These are phyloP conservation scores for Drosophila neocordata DNA, from an alignment of 1,140 invertebrate genomes.

Conservation along the genomic window DNA sequence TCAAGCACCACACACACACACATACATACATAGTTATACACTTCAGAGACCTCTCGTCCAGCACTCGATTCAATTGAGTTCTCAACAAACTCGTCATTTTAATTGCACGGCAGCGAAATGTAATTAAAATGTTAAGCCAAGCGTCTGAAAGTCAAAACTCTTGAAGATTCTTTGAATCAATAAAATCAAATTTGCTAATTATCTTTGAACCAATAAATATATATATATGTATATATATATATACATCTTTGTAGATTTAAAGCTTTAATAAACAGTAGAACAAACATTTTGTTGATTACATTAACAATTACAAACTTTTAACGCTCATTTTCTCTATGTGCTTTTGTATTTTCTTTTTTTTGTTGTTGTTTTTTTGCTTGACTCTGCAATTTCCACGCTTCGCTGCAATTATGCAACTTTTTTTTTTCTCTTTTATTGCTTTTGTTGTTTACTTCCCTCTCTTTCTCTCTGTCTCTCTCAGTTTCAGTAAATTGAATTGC, in stretches of 20 bases:
- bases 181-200: constrained; percentile 4
- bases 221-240: neutral
- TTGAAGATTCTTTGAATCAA: neutral
- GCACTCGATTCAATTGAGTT: neutral
- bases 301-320: constrained; percentile 45
- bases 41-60: neutral
- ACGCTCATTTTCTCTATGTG: constrained; percentile 20
- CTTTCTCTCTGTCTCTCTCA: constrained; percentile 23
- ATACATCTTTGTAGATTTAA: neutral
- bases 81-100: constrained; percentile 23
- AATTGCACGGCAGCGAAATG: constrained; percentile 57
- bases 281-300: constrained; percentile 35
- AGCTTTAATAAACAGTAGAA: constrained; percentile 9
- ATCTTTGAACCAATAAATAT: neutral
- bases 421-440: constrained; percentile 8
- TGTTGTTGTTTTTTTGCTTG: constrained; percentile 1
- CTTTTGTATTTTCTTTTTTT: constrained; percentile 15
- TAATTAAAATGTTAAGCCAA: constrained; percentile 51
- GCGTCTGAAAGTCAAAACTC: constrained; percentile 10
- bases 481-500: constrained; percentile 52
- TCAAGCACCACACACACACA: neutral
- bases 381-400: constrained; percentile 37
- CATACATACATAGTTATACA: neutral
- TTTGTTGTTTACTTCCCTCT: neutral
- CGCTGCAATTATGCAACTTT: constrained; percentile 49